phyloP scores from a whole-genome alignment of 1,140 invertebrate species.

The Mamestra configurata region DNA sequence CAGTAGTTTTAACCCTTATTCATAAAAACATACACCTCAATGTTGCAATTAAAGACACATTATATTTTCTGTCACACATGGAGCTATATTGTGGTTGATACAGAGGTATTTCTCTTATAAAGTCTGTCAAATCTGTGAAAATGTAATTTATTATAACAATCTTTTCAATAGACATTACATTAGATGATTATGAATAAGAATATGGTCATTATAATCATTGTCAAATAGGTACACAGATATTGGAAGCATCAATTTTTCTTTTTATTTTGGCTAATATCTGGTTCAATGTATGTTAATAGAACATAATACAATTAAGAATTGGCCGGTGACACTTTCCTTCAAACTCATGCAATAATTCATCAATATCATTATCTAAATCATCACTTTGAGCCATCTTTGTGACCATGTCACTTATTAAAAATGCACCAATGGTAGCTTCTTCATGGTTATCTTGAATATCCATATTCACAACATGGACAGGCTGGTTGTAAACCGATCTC shows the following conservation, averaged over 20 bases:
- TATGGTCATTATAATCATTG: conserved; percentile 11
- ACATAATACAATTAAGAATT: conserved; percentile 97
- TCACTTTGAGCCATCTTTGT: conserved; percentile 96
- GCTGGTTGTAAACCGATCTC: conserved; percentile 92
- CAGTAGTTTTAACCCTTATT: not conserved
- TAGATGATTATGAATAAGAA: conserved; percentile 1
- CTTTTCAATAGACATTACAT: not conserved
- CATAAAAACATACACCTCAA: not conserved
- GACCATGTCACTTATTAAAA: conserved; percentile 98
- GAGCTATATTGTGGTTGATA: no score
- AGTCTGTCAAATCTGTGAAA: no score
- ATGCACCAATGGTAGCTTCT: conserved; percentile 99
- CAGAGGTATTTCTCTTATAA: no score
- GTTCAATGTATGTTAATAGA: conserved; percentile 92
- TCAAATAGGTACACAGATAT: conserved; percentile 6
- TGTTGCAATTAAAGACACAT: no score
- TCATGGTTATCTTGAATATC: conserved; percentile 99
- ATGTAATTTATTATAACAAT: not conserved
- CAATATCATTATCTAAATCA: conserved; percentile 99
- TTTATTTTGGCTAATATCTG: conserved; percentile 31
- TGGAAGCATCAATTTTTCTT: conserved; percentile 32
- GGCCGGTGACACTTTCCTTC: conserved; percentile 96
- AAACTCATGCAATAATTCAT: conserved; percentile 98
- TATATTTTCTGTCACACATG: no score
- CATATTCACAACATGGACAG: conserved; percentile 99